phyloP scores from a whole-genome alignment of 2,888 invertebrate species.

The Dorcus parallelipipedus region DNA sequence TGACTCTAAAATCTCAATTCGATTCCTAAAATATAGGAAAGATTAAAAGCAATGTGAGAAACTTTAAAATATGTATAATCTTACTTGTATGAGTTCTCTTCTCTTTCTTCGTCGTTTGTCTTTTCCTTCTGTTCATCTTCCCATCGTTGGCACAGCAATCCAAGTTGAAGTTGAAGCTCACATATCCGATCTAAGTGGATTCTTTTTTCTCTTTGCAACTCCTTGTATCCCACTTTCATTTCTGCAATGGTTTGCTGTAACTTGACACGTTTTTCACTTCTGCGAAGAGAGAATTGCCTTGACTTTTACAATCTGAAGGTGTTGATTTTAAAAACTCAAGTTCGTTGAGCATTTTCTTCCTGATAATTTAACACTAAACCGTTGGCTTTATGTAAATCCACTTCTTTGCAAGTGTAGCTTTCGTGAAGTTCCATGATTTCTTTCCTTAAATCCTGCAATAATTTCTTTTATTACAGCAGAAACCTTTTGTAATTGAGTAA shows the following conservation, averaged over 20 bases:
- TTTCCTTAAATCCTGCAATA: slow-evolving; percentile 14
- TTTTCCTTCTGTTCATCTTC: slow-evolving; percentile 28
- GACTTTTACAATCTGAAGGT: slow-evolving; percentile 34
- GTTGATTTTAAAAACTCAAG: slow-evolving; percentile 33
- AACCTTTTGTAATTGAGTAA: background rate
- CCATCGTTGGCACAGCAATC: slow-evolving; percentile 26
- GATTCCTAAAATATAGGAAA: slow-evolving; percentile 17
- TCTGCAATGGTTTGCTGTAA: slow-evolving; percentile 35
- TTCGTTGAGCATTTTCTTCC: slow-evolving; percentile 35
- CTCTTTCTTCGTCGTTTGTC: slow-evolving; percentile 23
- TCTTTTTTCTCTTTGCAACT: slow-evolving; percentile 32
- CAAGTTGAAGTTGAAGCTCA: slow-evolving; percentile 30
- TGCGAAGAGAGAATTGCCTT: slow-evolving; percentile 45
- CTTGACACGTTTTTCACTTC: slow-evolving; percentile 41
- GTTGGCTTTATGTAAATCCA: slow-evolving; percentile 33
- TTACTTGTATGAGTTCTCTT: slow-evolving; percentile 26
- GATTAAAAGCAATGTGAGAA: background rate
- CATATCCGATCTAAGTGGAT: slow-evolving; percentile 25
- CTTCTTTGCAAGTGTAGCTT: slow-evolving; percentile 25
- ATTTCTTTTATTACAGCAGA: slow-evolving; percentile 1
- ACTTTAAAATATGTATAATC: background rate
- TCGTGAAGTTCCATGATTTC: slow-evolving; percentile 12
- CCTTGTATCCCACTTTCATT: slow-evolving; percentile 34
- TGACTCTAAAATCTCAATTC: slow-evolving; percentile 20
- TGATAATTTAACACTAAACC: slow-evolving; percentile 31